Evolutionary conservation across 1,140 invertebrate genomes (phyloP).

Genomic region (Sycophaga agraensis): DNA sequence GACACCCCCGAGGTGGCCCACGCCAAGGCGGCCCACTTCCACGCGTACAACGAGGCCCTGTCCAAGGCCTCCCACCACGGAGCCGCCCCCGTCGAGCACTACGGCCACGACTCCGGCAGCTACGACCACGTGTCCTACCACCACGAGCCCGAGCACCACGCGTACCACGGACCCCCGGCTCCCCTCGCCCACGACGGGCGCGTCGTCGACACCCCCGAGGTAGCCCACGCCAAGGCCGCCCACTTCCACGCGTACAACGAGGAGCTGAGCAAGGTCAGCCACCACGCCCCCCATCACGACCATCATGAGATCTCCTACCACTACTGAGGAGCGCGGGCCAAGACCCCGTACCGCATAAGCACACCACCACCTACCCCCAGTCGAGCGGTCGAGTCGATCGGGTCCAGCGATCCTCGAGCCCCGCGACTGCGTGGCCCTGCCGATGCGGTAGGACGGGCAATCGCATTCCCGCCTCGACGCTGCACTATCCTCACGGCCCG

Average conservation of each 20-base stretch:
- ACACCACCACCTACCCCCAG: neutral
- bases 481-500: no score
- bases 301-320: neutral
- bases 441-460: no score
- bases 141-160: constrained; percentile 29
- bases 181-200: constrained; percentile 49
- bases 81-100: constrained; percentile 10
- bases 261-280: constrained; percentile 45
- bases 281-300: constrained; percentile 24
- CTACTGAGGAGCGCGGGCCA: constrained; percentile 15
- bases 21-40: constrained; percentile 61
- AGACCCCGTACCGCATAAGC: neutral
- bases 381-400: no score
- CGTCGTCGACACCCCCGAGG: constrained; percentile 62
- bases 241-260: constrained; percentile 61
- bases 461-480: no score
- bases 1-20: constrained; percentile 64
- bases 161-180: constrained; percentile 45
- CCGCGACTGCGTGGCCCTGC: no score
- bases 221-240: constrained; percentile 61
- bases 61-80: constrained; percentile 36
- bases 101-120: constrained; percentile 6
- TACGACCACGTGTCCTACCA: constrained; percentile 11
- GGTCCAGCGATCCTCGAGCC: no score
- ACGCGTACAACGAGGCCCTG: constrained; percentile 58